Conservation (phyloP, 2,797 vertebrate species). For the Alcedo quadribrachys region DNA sequence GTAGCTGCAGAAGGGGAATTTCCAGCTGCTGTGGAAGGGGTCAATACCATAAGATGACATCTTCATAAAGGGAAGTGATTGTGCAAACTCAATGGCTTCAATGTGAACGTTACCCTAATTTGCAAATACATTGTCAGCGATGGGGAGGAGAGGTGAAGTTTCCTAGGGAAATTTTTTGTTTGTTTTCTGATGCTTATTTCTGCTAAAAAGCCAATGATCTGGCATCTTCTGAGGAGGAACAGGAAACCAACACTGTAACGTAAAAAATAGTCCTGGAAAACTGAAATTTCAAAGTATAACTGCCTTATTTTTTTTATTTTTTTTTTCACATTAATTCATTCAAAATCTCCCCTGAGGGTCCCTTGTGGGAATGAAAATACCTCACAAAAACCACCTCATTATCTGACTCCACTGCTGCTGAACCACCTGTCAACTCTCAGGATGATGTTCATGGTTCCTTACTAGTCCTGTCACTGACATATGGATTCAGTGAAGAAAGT, state of each 20-base stretch:
- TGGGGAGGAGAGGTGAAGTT: conserved; percentile 38
- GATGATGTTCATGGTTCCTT: not conserved
- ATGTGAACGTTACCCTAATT: conserved; percentile 29
- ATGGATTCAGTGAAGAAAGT: not conserved
- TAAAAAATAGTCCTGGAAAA: conserved; percentile 8
- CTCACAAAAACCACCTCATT: not conserved
- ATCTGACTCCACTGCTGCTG: not conserved
- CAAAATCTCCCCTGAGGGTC: conserved; percentile 11
- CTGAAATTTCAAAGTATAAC: not conserved
- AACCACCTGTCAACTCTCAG: conserved; percentile 19
- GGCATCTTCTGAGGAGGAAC: not conserved
- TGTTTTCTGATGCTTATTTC: conserved; percentile 24
- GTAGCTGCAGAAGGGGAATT: conserved; percentile 15
- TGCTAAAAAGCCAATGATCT: conserved; percentile 6
- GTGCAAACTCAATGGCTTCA: conserved; percentile 32
- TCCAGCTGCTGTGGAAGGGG: conserved; percentile 9
- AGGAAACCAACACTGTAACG: not conserved
- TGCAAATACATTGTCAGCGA: conserved; percentile 9
- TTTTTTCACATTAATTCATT: not conserved
- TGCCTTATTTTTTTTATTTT: not conserved
- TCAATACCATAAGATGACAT: conserved; percentile 15
- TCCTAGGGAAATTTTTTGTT: conserved; percentile 29
- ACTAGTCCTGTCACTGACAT: not conserved
- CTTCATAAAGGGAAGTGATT: conserved; percentile 51
- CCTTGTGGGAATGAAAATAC: not conserved